These are phyloP conservation scores for Corvus hawaiiensis DNA, from an alignment of 2,113 vertebrate genomes.

Conservation along the genomic window DNA sequence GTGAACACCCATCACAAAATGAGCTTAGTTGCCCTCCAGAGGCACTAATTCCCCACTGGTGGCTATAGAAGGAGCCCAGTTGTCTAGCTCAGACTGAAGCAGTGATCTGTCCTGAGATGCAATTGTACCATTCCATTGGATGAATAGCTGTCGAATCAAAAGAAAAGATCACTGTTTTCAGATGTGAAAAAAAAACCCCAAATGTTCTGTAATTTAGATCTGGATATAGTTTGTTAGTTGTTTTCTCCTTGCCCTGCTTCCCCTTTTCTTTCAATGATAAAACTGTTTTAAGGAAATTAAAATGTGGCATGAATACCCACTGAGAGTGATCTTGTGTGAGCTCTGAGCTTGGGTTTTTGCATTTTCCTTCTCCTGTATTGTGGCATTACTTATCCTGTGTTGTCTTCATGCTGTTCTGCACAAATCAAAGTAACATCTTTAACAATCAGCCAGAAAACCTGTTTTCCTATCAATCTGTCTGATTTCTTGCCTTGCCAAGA, in stretches of 20 bases:
- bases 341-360: neutral
- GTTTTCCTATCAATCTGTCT: constrained; percentile 41
- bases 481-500: constrained; percentile 14
- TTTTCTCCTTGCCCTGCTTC: neutral
- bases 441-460: constrained; percentile 23
- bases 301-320: neutral
- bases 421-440: constrained; percentile 21
- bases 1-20: neutral
- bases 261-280: neutral
- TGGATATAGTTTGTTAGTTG: neutral
- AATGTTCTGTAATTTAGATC: neutral
- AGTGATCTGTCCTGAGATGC: neutral
- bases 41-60: neutral
- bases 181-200: neutral
- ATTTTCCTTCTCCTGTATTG: neutral
- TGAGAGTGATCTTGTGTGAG: neutral
- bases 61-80: neutral
- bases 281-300: neutral
- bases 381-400: neutral
- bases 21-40: neutral
- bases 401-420: neutral
- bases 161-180: neutral
- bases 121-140: neutral
- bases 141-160: neutral
- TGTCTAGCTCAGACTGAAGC: neutral